Conservation (phyloP, 2,888 invertebrate genomes). For the Abrostola triplasia region DNA sequence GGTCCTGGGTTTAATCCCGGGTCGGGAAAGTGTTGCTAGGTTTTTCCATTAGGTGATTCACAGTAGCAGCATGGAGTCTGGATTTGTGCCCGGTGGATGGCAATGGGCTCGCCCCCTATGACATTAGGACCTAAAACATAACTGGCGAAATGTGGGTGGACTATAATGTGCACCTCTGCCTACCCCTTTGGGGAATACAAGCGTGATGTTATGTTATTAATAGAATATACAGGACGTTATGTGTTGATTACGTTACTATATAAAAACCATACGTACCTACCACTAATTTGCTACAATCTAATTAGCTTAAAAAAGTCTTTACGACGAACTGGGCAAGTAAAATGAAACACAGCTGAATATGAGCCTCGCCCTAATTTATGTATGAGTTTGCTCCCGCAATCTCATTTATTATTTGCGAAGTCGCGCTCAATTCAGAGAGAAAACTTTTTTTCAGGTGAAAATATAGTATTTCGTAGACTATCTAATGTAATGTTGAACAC, state of each 20-base stretch:
- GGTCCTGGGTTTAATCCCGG: no score
- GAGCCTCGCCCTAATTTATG: conserved; percentile 63
- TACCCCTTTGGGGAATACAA: no score
- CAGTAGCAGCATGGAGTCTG: no score
- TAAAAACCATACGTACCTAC: neutral
- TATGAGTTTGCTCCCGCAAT: conserved; percentile 60
- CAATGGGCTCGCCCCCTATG: no score
- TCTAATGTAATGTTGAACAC: neutral
- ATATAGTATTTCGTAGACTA: conserved; percentile 17
- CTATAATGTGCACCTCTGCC: no score
- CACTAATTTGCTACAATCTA: conserved; percentile 8
- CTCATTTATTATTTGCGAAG: conserved; percentile 67
- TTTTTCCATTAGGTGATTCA: no score
- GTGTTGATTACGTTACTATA: neutral
- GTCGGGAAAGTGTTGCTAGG: no score
- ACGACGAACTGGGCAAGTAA: conserved; percentile 31
- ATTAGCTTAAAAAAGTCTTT: conserved; percentile 15
- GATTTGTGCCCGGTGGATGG: no score
- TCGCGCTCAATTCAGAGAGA: conserved; percentile 53
- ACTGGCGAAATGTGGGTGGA: no score
- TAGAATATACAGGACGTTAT: neutral
- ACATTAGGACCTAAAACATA: no score
- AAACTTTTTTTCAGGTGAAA: conserved; percentile 41
- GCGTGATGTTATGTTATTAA: no score
- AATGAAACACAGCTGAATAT: conserved; percentile 48